Evolutionary conservation across 2,113 vertebrate genomes (phyloP), one percentile per base, ranked within the genome.

Genomic region (Parus major): DNA sequence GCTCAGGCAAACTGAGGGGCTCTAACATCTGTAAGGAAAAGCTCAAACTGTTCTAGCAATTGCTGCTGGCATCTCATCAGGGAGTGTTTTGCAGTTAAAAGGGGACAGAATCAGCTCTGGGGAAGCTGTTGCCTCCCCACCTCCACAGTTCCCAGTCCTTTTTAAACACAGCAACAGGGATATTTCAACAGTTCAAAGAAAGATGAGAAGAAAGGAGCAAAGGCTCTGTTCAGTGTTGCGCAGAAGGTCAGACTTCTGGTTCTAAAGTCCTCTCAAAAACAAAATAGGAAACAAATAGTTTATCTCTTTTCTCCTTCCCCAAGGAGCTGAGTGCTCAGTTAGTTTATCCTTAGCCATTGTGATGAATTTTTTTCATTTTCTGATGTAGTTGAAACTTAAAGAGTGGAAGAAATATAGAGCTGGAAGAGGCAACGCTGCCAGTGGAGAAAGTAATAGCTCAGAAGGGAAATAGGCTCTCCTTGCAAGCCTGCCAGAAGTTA

Each of bases 341-440:
- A 36, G 4, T 35, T 73, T 92, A 57, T 77, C 70, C 59, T 90
- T 29, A 83, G 56, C 81, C 47, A 90, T 56, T 86, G 63, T 81
- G 33, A 93, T 63, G 12, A 92, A 11, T 27, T 91, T 63, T 63
- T 46, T 68, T 60, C 19, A 46, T 50, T 88, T 92, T 65, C 72
- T 65, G 4, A 81, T 73, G 33, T 35, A 41, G 55, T 3, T 66
- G 56, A 59, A 93, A 83, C 66, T 47, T 80, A 78, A 84, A 22
- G 39, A 60, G 29, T 29, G 9, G 41, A 88, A 95, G 69, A 94
- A 92, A 96, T 92, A 94, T 24, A 47, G 73, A 84, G 20, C 20
- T 88, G 41, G 57, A 95, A 94, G 52, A 92, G 19, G 44, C 49
- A 88, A 60, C 7, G 4, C 8, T 68, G 41, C 73, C 81, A 84